Evolutionary conservation across 2,797 vertebrate genomes (phyloP).

Genomic region (Moxostoma hubbsi): DNA sequence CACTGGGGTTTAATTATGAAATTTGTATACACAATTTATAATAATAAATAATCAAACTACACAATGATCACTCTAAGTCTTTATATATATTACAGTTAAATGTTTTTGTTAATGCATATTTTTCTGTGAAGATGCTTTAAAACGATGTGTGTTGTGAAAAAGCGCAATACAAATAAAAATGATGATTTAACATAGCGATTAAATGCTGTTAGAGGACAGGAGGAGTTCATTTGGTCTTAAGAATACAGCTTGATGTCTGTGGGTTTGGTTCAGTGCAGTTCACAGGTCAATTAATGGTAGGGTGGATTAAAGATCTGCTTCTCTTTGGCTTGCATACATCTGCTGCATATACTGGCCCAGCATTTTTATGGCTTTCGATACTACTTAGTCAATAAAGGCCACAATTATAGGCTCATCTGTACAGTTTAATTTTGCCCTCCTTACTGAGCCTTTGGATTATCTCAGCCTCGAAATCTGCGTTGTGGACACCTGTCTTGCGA

Average conservation of each 20-base stretch:
- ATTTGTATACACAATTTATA: no score
- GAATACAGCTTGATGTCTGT: constrained; percentile 45
- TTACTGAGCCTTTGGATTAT: constrained; percentile 67
- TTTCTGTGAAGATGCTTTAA: no score
- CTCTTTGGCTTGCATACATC: constrained; percentile 42
- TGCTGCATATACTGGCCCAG: not conserved
- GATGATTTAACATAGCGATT: no score
- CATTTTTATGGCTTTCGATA: not conserved
- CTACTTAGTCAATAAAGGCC: not conserved
- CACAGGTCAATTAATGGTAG: constrained; percentile 51
- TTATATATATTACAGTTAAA: no score
- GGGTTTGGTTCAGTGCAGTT: constrained; percentile 55
- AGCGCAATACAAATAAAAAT: no score
- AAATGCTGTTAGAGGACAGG: constrained; percentile 2
- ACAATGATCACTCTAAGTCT: no score
- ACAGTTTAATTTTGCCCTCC: constrained; percentile 73
- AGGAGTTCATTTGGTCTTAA: constrained; percentile 50
- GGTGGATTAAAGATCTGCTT: constrained; percentile 33
- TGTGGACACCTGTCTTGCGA: constrained; percentile 79
- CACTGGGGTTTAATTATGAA: no score
- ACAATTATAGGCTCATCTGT: constrained; percentile 43
- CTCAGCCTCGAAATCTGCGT: constrained; percentile 70
- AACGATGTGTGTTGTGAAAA: no score
- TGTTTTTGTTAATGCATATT: no score
- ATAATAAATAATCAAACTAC: no score